Percentiles rank a stretch among this genome's conserved stretches.
Conservation (phyloP, 2,113 vertebrate genomes). For the Anguilla rostrata region DNA sequence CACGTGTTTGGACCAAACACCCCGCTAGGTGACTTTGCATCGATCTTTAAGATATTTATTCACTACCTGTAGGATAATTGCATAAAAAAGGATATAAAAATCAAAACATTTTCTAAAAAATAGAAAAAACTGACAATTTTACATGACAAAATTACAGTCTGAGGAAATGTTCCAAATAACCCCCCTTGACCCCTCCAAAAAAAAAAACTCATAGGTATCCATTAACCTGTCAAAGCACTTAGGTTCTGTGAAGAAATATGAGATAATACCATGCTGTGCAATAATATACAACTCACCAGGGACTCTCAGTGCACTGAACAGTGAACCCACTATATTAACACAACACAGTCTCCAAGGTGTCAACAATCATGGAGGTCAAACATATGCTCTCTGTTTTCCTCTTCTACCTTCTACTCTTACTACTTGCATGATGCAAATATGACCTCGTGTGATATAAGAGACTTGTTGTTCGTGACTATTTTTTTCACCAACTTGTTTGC, state of each 20-base stretch:
- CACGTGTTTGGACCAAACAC: too few species aligned
- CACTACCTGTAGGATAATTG: not conserved
- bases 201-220: not conserved
- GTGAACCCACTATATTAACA: constrained; percentile 3
- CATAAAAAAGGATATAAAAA: not conserved
- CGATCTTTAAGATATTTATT: not conserved
- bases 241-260: not conserved
- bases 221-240: not conserved
- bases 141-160: not conserved
- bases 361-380: not conserved
- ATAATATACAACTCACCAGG: not conserved
- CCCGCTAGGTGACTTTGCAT: too few species aligned
- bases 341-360: constrained; percentile 4
- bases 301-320: not conserved
- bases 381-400: not conserved
- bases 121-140: too few species aligned
- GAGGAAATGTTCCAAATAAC: not conserved
- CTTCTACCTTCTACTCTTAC: not conserved
- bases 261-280: not conserved
- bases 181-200: not conserved
- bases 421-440: not conserved
- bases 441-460: not conserved
- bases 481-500: not conserved
- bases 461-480: not conserved
- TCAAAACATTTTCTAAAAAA: too few species aligned